Evolutionary conservation across 2,113 vertebrate genomes (phyloP).

Genomic region (Uria aalge): DNA sequence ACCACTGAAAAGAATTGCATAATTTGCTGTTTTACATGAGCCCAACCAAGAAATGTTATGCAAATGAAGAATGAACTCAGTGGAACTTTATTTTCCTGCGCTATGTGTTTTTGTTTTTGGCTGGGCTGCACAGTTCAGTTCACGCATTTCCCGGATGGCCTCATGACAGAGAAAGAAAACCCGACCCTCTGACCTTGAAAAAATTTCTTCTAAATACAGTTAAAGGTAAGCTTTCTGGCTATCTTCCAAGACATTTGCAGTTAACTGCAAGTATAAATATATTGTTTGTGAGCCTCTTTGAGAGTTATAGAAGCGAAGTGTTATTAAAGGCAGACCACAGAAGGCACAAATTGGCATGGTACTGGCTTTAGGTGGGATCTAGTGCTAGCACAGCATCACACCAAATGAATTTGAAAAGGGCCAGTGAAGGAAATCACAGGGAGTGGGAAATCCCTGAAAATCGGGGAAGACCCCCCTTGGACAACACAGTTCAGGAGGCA

Average conservation of each 20-base stretch:
- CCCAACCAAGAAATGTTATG: background rate
- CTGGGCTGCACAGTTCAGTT: background rate
- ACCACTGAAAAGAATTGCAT: background rate
- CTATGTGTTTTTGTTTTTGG: background rate
- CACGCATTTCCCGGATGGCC: conserved; percentile 21
- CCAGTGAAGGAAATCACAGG: background rate
- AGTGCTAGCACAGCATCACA: background rate
- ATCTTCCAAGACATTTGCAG: background rate
- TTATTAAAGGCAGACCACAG: background rate
- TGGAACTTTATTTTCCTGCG: conserved; percentile 29
- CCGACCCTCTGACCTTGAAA: background rate
- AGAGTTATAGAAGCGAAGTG: background rate
- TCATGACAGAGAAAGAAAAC: background rate
- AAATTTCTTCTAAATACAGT: background rate
- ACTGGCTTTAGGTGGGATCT: background rate
- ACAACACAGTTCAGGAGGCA: background rate
- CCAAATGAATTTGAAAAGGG: background rate
- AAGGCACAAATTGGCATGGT: background rate
- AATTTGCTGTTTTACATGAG: background rate
- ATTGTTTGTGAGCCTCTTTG: background rate
- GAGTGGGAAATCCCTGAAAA: background rate
- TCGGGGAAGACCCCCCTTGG: rapidly evolving
- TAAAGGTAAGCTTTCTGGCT: conserved; percentile 8
- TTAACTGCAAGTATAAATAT: background rate
- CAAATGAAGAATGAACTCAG: background rate